Evolutionary conservation across 2,113 vertebrate species (phyloP), one percentile per base, ranked within the genome.

Genomic region (Oplegnathus fasciatus): DNA sequence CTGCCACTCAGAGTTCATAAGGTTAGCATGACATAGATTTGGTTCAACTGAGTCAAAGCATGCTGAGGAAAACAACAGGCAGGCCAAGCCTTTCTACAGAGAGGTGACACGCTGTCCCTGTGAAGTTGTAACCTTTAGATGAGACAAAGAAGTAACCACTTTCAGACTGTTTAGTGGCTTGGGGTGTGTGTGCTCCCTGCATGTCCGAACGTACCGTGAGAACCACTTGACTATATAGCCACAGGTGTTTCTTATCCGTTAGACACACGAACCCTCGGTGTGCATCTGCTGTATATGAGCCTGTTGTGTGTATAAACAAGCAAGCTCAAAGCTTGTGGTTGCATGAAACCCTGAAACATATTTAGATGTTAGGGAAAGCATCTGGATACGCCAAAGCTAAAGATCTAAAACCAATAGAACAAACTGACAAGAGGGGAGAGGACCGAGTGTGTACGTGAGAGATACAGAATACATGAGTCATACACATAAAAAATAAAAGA

Each of bases 191-290:
- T 58, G 4, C 0, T 1, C 0, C 1, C 55, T 57, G 73, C 50
- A 30, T 57, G 58, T 85, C 44, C 42, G 72, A 82, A 83, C 64
- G 60, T 42, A 70, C 64, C 22, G 62, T 68, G 55, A 76, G 18
- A 61, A 62, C 37, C 62, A 46, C 73, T 84, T 71, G 54, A 78
- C 24, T 69, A 57, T 84, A 68, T 24, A 54, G 64, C 15, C 75
- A 75, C 82, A 91, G 90, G 90, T 90, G 90, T 90, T 86, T 86
- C 86, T 76, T 71, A 77, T 88, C 81, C 18, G 3, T 65, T 70
- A 28, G 72, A 82, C 82, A 86, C 81, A 83, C 32, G 60, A 46
- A 75, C 65, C 70, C 46, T 82, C 34, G 17, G 54, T 82, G 66
- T 86, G 78, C 57, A 71, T 85, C 76, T 81, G 80, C 84, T 75